phyloP scores from a whole-genome alignment of 2,888 invertebrate species.

The Syrphus vitripennis region DNA sequence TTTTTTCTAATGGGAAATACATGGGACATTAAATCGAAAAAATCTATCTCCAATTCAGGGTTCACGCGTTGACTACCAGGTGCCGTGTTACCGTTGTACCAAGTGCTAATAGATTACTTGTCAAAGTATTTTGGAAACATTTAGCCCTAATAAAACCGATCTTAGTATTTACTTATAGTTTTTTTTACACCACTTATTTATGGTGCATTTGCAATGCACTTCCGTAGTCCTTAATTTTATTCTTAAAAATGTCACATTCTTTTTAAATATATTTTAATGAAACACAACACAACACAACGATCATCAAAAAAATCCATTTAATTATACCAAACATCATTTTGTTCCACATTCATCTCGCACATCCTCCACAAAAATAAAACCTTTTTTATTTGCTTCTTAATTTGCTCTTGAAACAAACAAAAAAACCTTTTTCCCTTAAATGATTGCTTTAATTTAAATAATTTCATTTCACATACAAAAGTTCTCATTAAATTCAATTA shows the following conservation, averaged over 20 bases:
- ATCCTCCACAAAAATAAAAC: background rate
- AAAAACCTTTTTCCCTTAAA: background rate
- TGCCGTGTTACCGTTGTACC: too few species aligned
- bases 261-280: background rate
- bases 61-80: too few species aligned
- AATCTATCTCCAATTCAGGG: too few species aligned
- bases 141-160: too few species aligned
- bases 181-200: too few species aligned
- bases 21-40: too few species aligned
- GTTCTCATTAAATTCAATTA: conserved; percentile 60
- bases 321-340: background rate
- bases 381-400: background rate
- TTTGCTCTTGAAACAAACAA: background rate
- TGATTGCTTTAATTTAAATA: conserved; percentile 50
- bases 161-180: too few species aligned
- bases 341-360: background rate
- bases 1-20: too few species aligned
- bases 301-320: background rate
- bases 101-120: too few species aligned
- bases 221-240: background rate
- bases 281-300: background rate
- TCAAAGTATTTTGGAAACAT: too few species aligned
- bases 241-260: background rate
- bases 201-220: too few species aligned
- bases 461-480: conserved; percentile 40